phyloP scores from a whole-genome alignment of 2,888 invertebrate genomes.

The Leptarthrus brevirostris region DNA sequence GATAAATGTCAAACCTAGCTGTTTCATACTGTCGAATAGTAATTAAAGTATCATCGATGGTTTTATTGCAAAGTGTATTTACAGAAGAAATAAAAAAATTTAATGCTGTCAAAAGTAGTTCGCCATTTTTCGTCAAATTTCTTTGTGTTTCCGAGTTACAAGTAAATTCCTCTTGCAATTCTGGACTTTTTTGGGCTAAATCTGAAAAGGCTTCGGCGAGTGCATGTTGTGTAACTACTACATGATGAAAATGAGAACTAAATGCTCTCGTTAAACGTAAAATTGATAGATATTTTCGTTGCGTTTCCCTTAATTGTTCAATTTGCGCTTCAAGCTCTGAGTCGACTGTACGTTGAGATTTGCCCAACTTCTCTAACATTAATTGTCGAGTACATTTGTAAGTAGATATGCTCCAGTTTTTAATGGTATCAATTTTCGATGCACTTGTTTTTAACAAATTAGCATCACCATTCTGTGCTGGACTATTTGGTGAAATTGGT shows the following conservation, averaged over 20 bases:
- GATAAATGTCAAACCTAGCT: constrained; percentile 68
- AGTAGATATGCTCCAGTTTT: constrained; percentile 97
- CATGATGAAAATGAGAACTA: constrained; percentile 88
- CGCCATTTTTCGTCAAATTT: constrained; percentile 92
- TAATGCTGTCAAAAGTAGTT: constrained; percentile 89
- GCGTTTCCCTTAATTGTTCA: constrained; percentile 91
- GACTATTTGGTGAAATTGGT: constrained; percentile 68
- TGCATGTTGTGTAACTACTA: constrained; percentile 87
- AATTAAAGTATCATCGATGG: constrained; percentile 92
- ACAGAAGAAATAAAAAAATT: constrained; percentile 97
- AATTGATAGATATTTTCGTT: constrained; percentile 90
- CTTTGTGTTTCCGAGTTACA: constrained; percentile 97
- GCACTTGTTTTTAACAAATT: constrained; percentile 71
- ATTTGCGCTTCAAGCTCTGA: constrained; percentile 95
- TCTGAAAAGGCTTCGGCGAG: constrained; percentile 95
- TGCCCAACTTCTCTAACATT: constrained; percentile 95
- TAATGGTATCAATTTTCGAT: constrained; percentile 90
- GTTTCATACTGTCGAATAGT: constrained; percentile 73
- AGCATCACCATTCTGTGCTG: constrained; percentile 74
- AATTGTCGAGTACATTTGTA: constrained; percentile 98
- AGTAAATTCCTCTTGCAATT: constrained; percentile 92
- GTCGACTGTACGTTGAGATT: constrained; percentile 89
- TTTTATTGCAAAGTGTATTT: constrained; percentile 95
- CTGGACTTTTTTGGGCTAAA: constrained; percentile 94
- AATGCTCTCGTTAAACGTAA: constrained; percentile 87